Evolutionary conservation across 2,797 vertebrate genomes (phyloP).

Genomic region (Cirrhinus molitorella): DNA sequence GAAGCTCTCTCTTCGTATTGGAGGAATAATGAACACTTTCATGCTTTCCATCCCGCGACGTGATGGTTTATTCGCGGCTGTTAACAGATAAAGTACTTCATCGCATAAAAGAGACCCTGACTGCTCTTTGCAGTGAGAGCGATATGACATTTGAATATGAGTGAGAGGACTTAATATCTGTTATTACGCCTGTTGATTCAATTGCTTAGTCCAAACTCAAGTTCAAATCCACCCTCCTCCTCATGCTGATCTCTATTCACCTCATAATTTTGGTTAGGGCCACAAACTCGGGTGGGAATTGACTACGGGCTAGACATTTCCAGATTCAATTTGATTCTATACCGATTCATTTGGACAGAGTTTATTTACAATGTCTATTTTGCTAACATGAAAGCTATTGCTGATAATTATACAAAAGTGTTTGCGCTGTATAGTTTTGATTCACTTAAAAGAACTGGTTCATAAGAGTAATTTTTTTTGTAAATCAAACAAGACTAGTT

Average conservation of each 20-base stretch:
- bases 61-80: constrained; percentile 56
- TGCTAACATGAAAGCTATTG: background rate
- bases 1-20: constrained; percentile 52
- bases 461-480: too few species aligned
- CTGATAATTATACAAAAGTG: too few species aligned
- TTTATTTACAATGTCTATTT: background rate
- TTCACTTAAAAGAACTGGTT: too few species aligned
- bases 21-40: constrained; percentile 54
- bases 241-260: background rate
- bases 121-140: constrained; percentile 7
- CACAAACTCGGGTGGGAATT: background rate
- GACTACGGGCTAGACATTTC: background rate
- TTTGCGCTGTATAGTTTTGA: too few species aligned
- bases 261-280: background rate
- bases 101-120: constrained; percentile 22
- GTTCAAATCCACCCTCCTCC: background rate
- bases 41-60: constrained; percentile 48
- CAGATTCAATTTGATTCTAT: background rate
- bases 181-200: background rate
- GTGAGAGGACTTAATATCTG: background rate
- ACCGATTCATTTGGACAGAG: background rate
- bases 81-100: constrained; percentile 40
- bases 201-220: background rate
- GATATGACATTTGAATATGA: constrained; percentile 31
- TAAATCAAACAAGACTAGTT: too few species aligned